These are phyloP conservation scores for Glaucidium brasilianum DNA, from an alignment of 2,113 vertebrate species.

Conservation along the genomic window DNA sequence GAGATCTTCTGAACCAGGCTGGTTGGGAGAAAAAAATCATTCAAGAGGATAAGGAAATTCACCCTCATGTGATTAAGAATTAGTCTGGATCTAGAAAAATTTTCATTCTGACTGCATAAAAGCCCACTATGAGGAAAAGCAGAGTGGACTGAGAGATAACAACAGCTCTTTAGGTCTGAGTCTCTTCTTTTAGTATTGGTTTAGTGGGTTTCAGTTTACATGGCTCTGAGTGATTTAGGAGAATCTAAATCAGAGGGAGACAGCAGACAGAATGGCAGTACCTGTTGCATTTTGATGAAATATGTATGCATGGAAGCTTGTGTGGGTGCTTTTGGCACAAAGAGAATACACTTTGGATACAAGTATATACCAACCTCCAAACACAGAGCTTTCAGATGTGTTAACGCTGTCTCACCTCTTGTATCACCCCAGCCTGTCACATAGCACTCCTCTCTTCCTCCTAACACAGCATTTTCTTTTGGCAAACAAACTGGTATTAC, in stretches of 20 bases:
- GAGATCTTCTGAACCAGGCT: neutral
- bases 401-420: conserved; percentile 72
- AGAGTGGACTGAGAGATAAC: neutral
- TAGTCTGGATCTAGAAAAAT: neutral
- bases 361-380: neutral
- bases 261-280: neutral
- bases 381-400: neutral
- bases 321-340: neutral
- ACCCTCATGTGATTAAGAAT: neutral
- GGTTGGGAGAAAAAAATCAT: neutral
- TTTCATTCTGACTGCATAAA: neutral
- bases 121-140: neutral
- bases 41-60: neutral
- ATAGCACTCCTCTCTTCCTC: conserved; percentile 84
- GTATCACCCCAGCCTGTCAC: conserved; percentile 97
- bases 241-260: neutral
- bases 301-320: neutral
- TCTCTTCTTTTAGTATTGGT: neutral
- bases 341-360: neutral
- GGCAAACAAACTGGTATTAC: conserved; percentile 88
- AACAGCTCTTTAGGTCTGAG: neutral
- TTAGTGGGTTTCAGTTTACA: neutral
- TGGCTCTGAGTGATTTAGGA: neutral
- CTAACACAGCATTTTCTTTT: conserved; percentile 77
- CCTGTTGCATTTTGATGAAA: neutral